Conservation (phyloP, 2,797 vertebrate genomes). For the Rhinichthys osculus region DNA sequence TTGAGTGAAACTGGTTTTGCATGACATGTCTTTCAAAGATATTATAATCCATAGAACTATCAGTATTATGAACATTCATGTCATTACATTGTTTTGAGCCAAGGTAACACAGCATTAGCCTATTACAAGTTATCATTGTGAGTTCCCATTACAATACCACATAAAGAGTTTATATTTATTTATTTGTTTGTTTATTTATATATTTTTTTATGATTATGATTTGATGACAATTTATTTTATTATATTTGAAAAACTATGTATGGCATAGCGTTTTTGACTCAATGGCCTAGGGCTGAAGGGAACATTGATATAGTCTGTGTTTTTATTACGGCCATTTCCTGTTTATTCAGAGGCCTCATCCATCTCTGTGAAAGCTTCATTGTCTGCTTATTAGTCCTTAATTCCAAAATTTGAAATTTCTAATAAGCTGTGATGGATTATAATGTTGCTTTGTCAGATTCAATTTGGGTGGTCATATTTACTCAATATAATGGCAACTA, state of each 20-base stretch:
- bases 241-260: neutral
- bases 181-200: neutral
- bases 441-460: conserved; percentile 84
- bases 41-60: neutral
- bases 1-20: neutral
- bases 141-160: neutral
- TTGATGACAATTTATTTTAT: conserved; percentile 11
- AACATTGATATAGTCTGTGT: neutral
- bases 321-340: conserved; percentile 67
- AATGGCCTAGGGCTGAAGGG: neutral
- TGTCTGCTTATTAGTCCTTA: conserved; percentile 80
- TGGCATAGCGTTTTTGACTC: conserved; percentile 1
- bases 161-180: neutral
- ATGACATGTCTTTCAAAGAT: neutral
- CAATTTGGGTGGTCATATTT: conserved; percentile 81
- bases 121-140: neutral
- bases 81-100: neutral
- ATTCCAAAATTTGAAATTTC: conserved; percentile 83
- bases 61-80: neutral
- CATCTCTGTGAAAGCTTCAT: conserved; percentile 78
- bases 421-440: conserved; percentile 86
- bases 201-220: neutral
- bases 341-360: conserved; percentile 78
- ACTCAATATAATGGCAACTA: conserved; percentile 77
- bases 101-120: neutral